Evolutionary conservation across 2,113 vertebrate species (phyloP), one percentile per base, ranked within the genome.

Genomic region (Abramis brama): DNA sequence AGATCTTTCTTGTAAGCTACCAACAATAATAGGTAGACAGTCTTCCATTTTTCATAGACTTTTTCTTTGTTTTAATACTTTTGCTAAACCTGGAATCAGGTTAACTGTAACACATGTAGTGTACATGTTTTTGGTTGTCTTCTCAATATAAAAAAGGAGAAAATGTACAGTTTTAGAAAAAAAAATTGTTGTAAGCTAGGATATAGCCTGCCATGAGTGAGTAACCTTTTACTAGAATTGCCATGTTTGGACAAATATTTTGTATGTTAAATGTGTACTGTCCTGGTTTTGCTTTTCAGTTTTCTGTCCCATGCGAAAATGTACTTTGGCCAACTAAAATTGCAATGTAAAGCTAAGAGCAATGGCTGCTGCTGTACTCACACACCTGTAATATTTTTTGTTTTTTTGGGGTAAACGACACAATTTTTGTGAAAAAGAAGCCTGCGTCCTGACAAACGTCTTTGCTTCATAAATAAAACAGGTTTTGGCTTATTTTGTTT

Each of bases 21-120:
- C 60, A 77, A 74, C 15, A 80, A 30, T 81, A 12, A 74, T 86
- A 62, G 76, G 64, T 84, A 81, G 76, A 79, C 25, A 2, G 87
- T 86, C 84, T 88, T 88, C 87, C 84, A 74, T 82, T 39, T 55
- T 82, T 85, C 59, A 76, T 75, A 85, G 52, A 50, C 11, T 39
- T 80, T 80, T 62, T 27, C n/a, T 79, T 57, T 55, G 19, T n/a
- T 62, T 81, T 64, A 47, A 70, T 70, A 50, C 25, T 82, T 83
- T 59, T 43, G 66, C 30, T 57, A 39, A 83, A 71, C 52, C 81
- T 83, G 66, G 23, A 55, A 36, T 27, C 79, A n/a, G 81, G 81
- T 83, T 83, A 68, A 71, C 27, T 73, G 47, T 73, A 55, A 57
- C 33, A 27, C 66, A 19, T 71, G 47, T 57, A 83, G 66, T 83